These are phyloP conservation scores for Formicarius rufipectus DNA, from an alignment of 2,113 vertebrate genomes.

Conservation along the genomic window DNA sequence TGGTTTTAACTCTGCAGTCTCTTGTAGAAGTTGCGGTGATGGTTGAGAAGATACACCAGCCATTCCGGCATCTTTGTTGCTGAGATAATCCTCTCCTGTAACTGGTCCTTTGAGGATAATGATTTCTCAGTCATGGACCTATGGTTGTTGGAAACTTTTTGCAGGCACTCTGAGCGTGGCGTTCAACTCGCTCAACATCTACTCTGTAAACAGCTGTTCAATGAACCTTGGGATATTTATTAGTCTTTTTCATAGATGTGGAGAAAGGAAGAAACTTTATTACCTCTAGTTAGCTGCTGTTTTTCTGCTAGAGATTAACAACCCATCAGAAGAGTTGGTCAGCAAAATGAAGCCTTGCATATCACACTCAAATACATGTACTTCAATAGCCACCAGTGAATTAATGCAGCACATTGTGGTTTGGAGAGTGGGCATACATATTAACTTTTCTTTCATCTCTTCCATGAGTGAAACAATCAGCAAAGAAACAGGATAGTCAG, in stretches of 20 bases:
- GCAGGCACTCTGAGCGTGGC: neutral
- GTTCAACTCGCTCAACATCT: neutral
- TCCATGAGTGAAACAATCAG: neutral
- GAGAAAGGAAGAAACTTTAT: neutral
- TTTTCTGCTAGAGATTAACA: neutral
- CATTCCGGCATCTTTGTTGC: neutral
- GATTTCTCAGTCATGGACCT: neutral
- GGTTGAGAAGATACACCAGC: neutral
- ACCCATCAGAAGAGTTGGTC: neutral
- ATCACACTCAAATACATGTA: neutral
- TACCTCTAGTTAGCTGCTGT: neutral
- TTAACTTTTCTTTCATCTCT: neutral
- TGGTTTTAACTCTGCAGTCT: neutral
- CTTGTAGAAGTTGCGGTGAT: neutral
- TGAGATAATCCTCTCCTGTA: neutral
- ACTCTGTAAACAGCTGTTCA: neutral
- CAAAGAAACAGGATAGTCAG: neutral
- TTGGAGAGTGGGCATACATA: neutral
- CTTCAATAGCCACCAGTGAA: neutral
- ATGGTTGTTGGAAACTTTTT: neutral
- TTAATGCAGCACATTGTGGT: neutral
- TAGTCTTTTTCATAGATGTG: neutral
- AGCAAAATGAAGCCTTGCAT: neutral
- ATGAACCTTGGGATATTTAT: neutral
- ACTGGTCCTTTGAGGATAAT: neutral